These are phyloP conservation scores for Erynnis tages DNA, from an alignment of 2,888 invertebrate genomes.

Conservation along the genomic window DNA sequence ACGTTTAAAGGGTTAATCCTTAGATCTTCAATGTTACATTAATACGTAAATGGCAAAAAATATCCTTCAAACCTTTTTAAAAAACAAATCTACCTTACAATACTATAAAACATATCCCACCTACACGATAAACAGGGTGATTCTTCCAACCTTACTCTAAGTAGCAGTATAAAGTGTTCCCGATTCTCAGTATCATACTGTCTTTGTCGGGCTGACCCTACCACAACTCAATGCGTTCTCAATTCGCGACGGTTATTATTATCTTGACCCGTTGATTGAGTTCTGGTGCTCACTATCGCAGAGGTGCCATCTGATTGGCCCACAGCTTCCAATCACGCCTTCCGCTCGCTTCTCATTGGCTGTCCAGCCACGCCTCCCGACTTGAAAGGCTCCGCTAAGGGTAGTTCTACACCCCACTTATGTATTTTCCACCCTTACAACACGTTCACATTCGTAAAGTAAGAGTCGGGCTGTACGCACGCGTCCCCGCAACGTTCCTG, in stretches of 20 bases:
- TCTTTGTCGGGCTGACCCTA: slow-evolving; percentile 75
- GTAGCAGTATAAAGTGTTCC: slow-evolving; percentile 43
- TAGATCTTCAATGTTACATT: no score
- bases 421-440: slow-evolving; percentile 80
- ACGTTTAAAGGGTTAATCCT: no score
- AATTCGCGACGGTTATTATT: slow-evolving; percentile 80
- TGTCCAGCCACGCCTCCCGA: slow-evolving; percentile 60
- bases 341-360: slow-evolving; percentile 62
- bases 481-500: slow-evolving; percentile 53
- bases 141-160: slow-evolving; percentile 48
- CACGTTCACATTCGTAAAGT: slow-evolving; percentile 71
- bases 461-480: slow-evolving; percentile 69
- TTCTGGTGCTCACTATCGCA: slow-evolving; percentile 71
- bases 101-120: slow-evolving; percentile 23
- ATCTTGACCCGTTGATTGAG: slow-evolving; percentile 80
- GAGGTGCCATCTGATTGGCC: slow-evolving; percentile 58
- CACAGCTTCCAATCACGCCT: slow-evolving; percentile 61
- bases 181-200: slow-evolving; percentile 63
- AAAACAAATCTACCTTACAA: not conserved
- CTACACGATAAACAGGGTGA: slow-evolving; percentile 26
- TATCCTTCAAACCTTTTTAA: no score
- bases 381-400: slow-evolving; percentile 69
- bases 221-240: slow-evolving; percentile 78
- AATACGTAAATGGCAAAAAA: no score
- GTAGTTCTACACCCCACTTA: slow-evolving; percentile 76